Percentiles rank a stretch among this genome's conserved stretches.
Conservation (phyloP, 2,888 invertebrate species). For the Macaria liturata region DNA sequence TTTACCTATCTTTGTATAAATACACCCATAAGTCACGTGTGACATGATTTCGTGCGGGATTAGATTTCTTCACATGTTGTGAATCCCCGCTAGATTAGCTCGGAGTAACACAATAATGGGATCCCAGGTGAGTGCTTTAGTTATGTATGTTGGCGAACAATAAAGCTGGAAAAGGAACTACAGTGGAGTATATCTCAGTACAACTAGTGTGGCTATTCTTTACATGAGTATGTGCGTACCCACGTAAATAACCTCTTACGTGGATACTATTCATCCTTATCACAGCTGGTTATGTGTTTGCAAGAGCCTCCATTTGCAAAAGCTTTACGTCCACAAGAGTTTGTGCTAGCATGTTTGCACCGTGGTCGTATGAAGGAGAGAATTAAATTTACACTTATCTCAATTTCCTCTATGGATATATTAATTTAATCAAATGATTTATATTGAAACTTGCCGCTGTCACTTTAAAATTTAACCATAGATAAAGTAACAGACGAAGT, state of each 20-base stretch:
- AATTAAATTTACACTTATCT: too few species aligned
- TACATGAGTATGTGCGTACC: slow-evolving; percentile 38
- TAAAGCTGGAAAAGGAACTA: slow-evolving; percentile 1
- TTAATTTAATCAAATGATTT: not conserved
- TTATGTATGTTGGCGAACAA: too few species aligned
- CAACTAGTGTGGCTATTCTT: slow-evolving; percentile 45
- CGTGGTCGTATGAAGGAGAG: too few species aligned
- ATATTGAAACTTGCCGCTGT: not conserved
- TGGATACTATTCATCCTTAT: slow-evolving; percentile 44
- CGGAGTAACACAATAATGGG: too few species aligned
- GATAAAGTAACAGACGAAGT: too few species aligned
- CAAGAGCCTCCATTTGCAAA: slow-evolving; percentile 10
- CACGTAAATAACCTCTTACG: slow-evolving; percentile 41
- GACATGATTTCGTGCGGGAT: slow-evolving; percentile 10
- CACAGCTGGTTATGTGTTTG: slow-evolving; percentile 33
- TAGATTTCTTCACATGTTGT: slow-evolving; percentile 1
- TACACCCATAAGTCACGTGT: slow-evolving; percentile 11
- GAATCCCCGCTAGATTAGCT: too few species aligned
- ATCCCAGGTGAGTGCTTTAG: too few species aligned
- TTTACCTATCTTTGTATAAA: slow-evolving; percentile 7
- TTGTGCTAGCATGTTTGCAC: not conserved
- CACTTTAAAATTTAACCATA: not conserved
- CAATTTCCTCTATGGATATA: too few species aligned
- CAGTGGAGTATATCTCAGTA: slow-evolving; percentile 18
- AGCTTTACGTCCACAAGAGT: slow-evolving; percentile 16